phyloP scores from a whole-genome alignment of 2,888 invertebrate species.

The Melipona beecheii region DNA sequence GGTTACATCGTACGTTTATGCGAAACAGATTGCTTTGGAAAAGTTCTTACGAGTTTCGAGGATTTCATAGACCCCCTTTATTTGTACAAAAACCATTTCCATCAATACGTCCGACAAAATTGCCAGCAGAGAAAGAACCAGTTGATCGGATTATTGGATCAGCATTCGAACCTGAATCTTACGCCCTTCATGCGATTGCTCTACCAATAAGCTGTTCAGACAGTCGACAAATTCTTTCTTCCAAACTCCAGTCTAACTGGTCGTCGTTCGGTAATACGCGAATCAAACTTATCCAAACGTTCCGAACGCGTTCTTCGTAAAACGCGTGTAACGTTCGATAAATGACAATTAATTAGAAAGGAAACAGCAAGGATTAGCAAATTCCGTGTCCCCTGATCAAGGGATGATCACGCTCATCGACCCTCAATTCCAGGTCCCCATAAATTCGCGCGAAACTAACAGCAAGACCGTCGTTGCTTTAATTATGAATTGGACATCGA shows the following conservation, averaged over 20 bases:
- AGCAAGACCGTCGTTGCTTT: constrained; percentile 29
- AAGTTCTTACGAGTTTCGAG: background rate
- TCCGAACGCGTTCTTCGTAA: background rate
- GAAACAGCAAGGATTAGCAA: background rate
- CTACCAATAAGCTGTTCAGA: background rate
- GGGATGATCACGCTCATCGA: constrained; percentile 3
- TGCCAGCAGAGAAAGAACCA: constrained; percentile 7
- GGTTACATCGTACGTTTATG: background rate
- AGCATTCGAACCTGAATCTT: constrained; percentile 19
- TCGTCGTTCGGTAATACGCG: background rate
- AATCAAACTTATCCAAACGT: background rate
- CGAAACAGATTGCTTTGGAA: background rate
- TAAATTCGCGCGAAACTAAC: constrained; percentile 15
- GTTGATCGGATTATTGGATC: constrained; percentile 32
- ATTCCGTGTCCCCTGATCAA: background rate
- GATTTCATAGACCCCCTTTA: background rate
- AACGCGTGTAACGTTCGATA: background rate
- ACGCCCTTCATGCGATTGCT: background rate
- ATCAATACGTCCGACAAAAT: constrained; percentile 4
- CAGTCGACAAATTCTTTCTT: background rate
- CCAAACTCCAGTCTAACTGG: background rate
- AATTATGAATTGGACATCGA: constrained; percentile 60
- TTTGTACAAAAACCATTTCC: constrained; percentile 7
- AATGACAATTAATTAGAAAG: background rate
- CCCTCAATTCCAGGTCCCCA: constrained; percentile 2